Base-by-base conservation (phyloP, 2,113 vertebrate genomes). In the Mionectes macconnelli region DNA sequence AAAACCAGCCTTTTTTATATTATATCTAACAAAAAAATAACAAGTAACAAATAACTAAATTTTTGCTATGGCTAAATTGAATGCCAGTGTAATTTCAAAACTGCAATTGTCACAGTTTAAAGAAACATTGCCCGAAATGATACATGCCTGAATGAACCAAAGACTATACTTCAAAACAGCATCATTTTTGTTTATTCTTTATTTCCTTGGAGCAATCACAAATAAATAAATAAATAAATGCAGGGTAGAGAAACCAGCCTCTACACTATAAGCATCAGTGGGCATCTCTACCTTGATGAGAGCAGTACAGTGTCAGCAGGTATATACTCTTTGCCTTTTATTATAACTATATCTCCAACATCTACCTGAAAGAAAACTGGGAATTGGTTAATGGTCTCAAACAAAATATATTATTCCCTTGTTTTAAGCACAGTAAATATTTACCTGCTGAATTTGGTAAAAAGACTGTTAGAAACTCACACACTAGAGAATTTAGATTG, bases 261-360 rank as follows among this genome's bases (percentile, higher is more conserved):
- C 97, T 98, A 98, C 96, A 97, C 97, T 97, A 96, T 97, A 98
- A 98, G 97, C 97, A 97, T 97, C 96, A 98, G 97, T 84, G 97
- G 97, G 96, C 98, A 98, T 98, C 97, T 98, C 97, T 99, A 99
- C 99, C 99, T 99, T 99, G 99, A 99, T 93, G 99, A 99, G 94
- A 99, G 99, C 98, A 99, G 98, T 98, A 99, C 98, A 98, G 98
- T 98, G 98, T 99, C 99, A 98, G 99, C 99, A 98, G 99, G 99
- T 98, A 99, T 98, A 97, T 98, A 99, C 98, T 99, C 99, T 98
- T 98, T 98, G 98, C 98, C 98, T 98, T 99, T 99, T 99, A 99
- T 98, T 99, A 98, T 99, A 99, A 99, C 97, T 99, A 99, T 98
- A 98, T 99, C 99, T 98, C 99, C 99, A 98, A 99, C 99, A 98